Conservation (phyloP, 23 tunicate species). For the Phallusia fumigata region DNA sequence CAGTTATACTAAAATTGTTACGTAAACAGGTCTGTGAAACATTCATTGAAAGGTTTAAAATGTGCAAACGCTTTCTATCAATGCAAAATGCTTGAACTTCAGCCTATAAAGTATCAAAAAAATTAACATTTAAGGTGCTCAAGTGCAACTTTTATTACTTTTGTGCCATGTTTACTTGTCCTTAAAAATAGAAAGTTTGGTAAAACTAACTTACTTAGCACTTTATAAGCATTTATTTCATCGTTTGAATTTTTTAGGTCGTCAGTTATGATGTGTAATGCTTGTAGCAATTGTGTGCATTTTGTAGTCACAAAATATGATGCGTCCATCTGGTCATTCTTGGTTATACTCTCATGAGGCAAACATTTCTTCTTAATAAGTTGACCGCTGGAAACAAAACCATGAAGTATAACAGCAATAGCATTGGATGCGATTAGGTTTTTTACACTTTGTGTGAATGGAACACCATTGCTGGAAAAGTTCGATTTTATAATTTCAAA, state of each 20-base stretch:
- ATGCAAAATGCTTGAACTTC: too few relatives aligned
- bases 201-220: neutral
- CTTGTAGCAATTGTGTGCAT: conserved; percentile 2
- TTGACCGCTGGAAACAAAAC: conserved; percentile 17
- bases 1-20: too few relatives aligned
- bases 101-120: too few relatives aligned
- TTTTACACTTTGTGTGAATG: neutral
- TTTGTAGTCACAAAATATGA: conserved; percentile 27
- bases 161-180: conserved; percentile 22
- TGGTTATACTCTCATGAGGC: conserved; percentile 26
- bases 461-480: neutral
- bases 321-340: conserved; percentile 42
- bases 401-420: conserved; percentile 6
- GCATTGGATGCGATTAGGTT: neutral
- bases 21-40: too few relatives aligned
- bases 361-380: conserved; percentile 30
- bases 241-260: neutral
- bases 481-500: neutral
- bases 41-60: too few relatives aligned
- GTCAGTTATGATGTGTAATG: neutral
- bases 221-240: neutral
- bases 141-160: conserved; percentile 7
- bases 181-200: conserved; percentile 35
- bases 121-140: neutral
- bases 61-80: too few relatives aligned